Base-by-base conservation (phyloP, 23 tunicate species). In the Phallusia fumigata region DNA sequence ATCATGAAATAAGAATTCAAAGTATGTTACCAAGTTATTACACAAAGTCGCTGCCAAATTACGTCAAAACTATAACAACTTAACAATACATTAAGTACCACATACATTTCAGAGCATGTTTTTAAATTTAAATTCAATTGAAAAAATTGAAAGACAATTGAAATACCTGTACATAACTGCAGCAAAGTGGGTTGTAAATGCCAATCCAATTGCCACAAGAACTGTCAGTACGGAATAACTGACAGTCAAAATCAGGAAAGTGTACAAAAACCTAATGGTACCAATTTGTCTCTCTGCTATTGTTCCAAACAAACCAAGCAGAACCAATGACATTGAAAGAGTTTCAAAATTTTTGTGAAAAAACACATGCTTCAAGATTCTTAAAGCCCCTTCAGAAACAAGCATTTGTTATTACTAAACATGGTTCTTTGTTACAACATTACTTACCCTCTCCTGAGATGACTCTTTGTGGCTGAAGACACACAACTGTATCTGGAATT, bases 141-240 rank as follows among this genome's bases (percentile, higher is more conserved):
- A n/a, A n/a, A n/a, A n/a, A n/a, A n/a, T n/a, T n/a, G n/a, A n/a
- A n/a, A n/a, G n/a, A n/a, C n/a, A n/a, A n/a, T 58, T 24, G 1
- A 58, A 22, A 1, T 58, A 58, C 69, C 69, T 58, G 69, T 58
- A 58, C 69, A 58, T 58, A 58, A 58, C 69, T 21, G 69, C 69
- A 58, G 69, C 69, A 58, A 58, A 58, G 11, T 58, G 28, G 8
- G 69, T 58, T 22, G 69, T 58, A 58, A 58, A 58, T 1, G 69
- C 69, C 13, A 58, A 58, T 58, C 69, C 69, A 24, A 58, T 58
- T 58, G 69, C 69, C 8, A 58, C 69, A 21, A 58, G 28, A 58
- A 24, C 28, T 22, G 69, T 58, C 69, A 58, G 28, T 3, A 58
- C 69, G 13, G 69, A 22, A 21, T 22, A 58, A 16, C 28, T 58